A percentile compares a stretch with the other conserved stretches of the same genome.
These are phyloP conservation scores for Drosophila subpulchrella DNA, from an alignment of 1,140 invertebrate genomes.

Conservation along the genomic window DNA sequence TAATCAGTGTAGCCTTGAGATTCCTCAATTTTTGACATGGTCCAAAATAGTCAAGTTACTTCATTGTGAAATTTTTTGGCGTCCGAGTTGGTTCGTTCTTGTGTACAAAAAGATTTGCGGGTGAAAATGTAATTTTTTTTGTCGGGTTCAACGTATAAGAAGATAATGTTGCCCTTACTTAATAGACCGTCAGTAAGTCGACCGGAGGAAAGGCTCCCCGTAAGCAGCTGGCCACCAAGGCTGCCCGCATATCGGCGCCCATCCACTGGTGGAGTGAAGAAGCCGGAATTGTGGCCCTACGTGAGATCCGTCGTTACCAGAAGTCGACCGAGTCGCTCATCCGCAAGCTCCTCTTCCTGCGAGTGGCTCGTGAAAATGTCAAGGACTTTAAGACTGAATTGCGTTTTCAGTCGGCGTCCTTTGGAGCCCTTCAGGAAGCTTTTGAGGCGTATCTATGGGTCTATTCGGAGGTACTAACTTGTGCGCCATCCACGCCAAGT, in stretches of 20 bases:
- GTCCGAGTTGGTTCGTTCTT: too few species aligned
- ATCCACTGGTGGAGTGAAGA: constrained; percentile 91
- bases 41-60: too few species aligned
- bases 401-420: constrained; percentile 91
- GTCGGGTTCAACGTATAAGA: neutral
- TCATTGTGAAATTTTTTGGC: too few species aligned
- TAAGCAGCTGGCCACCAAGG: constrained; percentile 94
- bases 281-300: constrained; percentile 93
- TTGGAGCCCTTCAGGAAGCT: constrained; percentile 92
- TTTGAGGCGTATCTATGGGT: constrained; percentile 93
- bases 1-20: too few species aligned
- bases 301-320: constrained; percentile 94
- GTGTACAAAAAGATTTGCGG: too few species aligned
- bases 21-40: too few species aligned
- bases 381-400: constrained; percentile 93
- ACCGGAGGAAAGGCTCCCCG: constrained; percentile 94
- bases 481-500: too few species aligned
- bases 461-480: constrained; percentile 93
- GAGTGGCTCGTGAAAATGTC: constrained; percentile 93
- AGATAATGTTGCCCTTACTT: constrained; percentile 90
- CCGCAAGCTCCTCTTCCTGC: constrained; percentile 93
- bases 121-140: too few species aligned
- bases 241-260: constrained; percentile 90
- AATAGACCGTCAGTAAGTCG: constrained; percentile 94
- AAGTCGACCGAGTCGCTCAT: constrained; percentile 93